Percentiles rank a stretch among this genome's conserved stretches.
phyloP scores from a whole-genome alignment of 2,888 invertebrate genomes.

The Caradrina kadenii region DNA sequence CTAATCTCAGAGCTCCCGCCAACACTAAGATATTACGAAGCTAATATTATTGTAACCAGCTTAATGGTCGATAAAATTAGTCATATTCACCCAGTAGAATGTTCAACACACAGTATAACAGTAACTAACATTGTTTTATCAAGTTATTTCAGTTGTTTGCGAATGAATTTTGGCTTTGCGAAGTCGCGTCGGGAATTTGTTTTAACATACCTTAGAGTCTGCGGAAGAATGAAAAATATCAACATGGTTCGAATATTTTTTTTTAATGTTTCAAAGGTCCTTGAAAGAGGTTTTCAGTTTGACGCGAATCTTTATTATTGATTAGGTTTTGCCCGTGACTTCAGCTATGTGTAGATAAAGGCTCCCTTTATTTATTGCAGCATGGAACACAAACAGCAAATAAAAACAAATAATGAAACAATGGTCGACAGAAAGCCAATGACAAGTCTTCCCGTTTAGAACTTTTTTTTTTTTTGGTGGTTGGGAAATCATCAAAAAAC shows the following conservation, averaged over 20 bases:
- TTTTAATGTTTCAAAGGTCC: not conserved
- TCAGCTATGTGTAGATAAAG: too few relatives aligned
- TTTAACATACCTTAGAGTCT: not conserved
- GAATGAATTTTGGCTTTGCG: constrained; percentile 14
- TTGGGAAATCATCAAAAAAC: too few relatives aligned
- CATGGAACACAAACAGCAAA: too few relatives aligned
- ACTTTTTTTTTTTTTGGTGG: too few relatives aligned
- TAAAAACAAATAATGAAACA: too few relatives aligned
- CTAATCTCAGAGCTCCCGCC: constrained; percentile 28
- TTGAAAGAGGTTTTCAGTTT: not conserved
- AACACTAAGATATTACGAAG: constrained; percentile 32
- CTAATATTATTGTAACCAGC: constrained; percentile 47
- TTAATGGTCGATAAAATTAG: constrained; percentile 59
- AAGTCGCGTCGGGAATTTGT: not conserved
- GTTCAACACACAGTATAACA: constrained; percentile 21
- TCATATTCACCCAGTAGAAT: constrained; percentile 46
- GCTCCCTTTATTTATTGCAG: too few relatives aligned
- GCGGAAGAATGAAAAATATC: not conserved
- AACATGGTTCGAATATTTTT: not conserved
- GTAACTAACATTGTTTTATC: constrained; percentile 35
- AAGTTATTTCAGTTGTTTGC: constrained; percentile 34
- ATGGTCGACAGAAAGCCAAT: too few relatives aligned
- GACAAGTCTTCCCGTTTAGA: too few relatives aligned
- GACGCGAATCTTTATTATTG: not conserved
- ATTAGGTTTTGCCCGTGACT: too few relatives aligned